Conservation (phyloP, 2,888 invertebrate species). For the Adela reaumurella region DNA sequence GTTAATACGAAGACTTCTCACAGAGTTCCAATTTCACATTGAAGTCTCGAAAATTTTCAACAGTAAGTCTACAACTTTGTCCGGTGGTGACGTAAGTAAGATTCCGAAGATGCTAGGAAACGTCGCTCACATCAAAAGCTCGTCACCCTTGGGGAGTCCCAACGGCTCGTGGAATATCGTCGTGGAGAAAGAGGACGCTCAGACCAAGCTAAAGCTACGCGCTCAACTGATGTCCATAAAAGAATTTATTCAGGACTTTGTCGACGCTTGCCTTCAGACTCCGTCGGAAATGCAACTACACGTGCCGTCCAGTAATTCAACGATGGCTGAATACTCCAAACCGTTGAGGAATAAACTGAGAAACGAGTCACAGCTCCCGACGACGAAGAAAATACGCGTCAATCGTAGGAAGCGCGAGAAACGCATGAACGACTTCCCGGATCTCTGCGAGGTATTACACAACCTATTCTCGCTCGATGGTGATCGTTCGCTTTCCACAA, state of each 20-base stretch:
- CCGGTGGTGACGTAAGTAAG: conserved; percentile 20
- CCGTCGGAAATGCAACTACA: conserved; percentile 2
- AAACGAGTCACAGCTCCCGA: neutral
- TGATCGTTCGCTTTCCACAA: conserved; percentile 2
- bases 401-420: conserved; percentile 34
- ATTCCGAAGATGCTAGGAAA: conserved; percentile 21
- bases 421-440: conserved; percentile 35
- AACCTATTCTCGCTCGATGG: conserved; percentile 25
- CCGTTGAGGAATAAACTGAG: too few relatives aligned
- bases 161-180: conserved; percentile 34
- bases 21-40: conserved; percentile 41
- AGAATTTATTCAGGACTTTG: conserved; percentile 27
- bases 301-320: neutral
- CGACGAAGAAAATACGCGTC: conserved; percentile 11
- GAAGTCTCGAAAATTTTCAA: conserved; percentile 41
- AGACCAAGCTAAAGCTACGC: conserved; percentile 27
- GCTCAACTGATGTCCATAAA: conserved; percentile 31
- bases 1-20: conserved; percentile 28
- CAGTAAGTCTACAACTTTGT: conserved; percentile 21
- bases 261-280: conserved; percentile 21
- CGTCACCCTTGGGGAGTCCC: conserved; percentile 22
- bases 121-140: conserved; percentile 19
- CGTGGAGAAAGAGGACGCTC: conserved; percentile 29
- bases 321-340: neutral
- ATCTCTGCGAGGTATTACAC: conserved; percentile 33